Evolutionary conservation across 2,888 invertebrate genomes (phyloP), one percentile per base, ranked within the genome.

Genomic region (Onthophagus sagittarius): DNA sequence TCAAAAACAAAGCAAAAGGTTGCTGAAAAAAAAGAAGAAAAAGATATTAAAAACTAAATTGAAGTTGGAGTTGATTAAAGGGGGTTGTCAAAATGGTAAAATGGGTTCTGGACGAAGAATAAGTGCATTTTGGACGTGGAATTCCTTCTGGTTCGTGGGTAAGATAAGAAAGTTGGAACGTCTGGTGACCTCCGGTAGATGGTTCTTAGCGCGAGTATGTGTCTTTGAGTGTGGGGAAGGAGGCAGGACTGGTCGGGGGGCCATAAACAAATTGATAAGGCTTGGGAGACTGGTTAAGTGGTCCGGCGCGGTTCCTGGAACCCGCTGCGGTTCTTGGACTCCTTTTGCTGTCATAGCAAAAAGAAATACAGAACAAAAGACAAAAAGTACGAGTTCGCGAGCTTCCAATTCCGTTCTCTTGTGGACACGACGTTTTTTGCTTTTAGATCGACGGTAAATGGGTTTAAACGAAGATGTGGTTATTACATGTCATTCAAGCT

Each of bases 231-330:
- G 73, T 73, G 73, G 70, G 67, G 71, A 73, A 70, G 62, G 71
- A 9, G 67, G 62, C 71, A 53, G 71, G 14, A 14, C 62, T 70
- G 70, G 70, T 73, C 67, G 73, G 71, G 70, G 73, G 62, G 72
- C 73, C 75, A 75, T 75, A 75, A 75, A 75, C 75, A 75, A 75
- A 70, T 53, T 71, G 75, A 75, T 75, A 75, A 75, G 75, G 71
- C 70, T 53, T 67, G 67, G 70, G 31, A 67, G 72, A 62, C 73
- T 65, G 62, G 73, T 72, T 75, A 75, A 77, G 76, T 77, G 76
- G 73, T 75, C 65, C 75, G 76, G 73, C 75, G 72, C 70, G 75
- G 76, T 77, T 77, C 75, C 75, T 75, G 73, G 75, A 75, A 76
- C 73, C 73, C 39, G 39, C 2, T 11, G 70, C 73, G 73, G 69